These are phyloP conservation scores for Amphipyra berbera DNA, from an alignment of 2,888 invertebrate genomes.

Conservation along the genomic window DNA sequence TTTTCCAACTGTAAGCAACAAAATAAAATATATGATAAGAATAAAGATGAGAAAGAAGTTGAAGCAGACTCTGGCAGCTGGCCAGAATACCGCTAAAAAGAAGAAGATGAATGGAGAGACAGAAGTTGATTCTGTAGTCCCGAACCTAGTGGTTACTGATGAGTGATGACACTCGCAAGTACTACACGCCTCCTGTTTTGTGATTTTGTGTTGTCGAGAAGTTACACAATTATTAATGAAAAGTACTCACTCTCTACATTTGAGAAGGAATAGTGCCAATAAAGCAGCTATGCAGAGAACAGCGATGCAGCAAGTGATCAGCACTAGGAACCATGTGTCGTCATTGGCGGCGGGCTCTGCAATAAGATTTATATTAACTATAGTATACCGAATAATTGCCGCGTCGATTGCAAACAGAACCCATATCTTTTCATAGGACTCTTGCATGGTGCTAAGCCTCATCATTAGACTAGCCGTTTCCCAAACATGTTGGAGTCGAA, in stretches of 20 bases:
- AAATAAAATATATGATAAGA: slow-evolving; percentile 27
- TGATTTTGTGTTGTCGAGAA: not conserved
- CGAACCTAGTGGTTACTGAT: no score
- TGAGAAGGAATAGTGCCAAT: slow-evolving; percentile 93
- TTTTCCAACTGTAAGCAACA: slow-evolving; percentile 46
- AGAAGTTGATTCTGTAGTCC: not conserved
- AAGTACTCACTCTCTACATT: slow-evolving; percentile 94
- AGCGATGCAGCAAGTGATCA: slow-evolving; percentile 94
- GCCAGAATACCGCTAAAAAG: slow-evolving; percentile 1
- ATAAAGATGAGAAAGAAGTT: slow-evolving; percentile 12
- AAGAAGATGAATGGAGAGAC: not conserved
- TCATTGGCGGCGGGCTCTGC: slow-evolving; percentile 90
- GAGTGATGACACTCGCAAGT: no score
- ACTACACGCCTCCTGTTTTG: no score
- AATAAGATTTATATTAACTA: slow-evolving; percentile 16
- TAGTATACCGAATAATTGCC: no score
- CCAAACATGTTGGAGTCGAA: no score
- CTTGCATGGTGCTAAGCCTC: no score
- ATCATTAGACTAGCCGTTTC: no score
- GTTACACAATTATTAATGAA: not conserved
- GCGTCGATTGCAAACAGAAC: no score
- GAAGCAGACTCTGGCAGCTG: not conserved
- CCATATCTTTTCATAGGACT: no score
- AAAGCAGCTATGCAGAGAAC: slow-evolving; percentile 94
- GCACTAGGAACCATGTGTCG: slow-evolving; percentile 95